Evolutionary conservation across 2,113 vertebrate genomes (phyloP).

Genomic region (Dipodomys ordii): DNA sequence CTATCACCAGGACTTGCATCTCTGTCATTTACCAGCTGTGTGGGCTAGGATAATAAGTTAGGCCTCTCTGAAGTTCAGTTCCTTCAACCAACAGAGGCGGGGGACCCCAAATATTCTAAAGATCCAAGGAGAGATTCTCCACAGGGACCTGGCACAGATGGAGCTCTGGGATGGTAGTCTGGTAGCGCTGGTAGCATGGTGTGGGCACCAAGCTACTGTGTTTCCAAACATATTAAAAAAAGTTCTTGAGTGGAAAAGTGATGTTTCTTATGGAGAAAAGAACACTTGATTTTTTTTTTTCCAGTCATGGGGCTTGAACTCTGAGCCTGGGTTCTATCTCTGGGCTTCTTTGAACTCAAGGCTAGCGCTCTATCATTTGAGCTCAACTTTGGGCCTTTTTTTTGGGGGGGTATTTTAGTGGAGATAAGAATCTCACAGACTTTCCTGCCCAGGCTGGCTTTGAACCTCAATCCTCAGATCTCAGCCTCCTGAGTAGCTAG

Average conservation of each 20-base stretch:
- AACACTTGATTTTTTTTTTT: not conserved
- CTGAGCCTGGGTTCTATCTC: no score
- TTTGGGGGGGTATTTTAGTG: no score
- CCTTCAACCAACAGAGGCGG: not conserved
- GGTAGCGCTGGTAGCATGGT: not conserved
- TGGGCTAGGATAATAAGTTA: not conserved
- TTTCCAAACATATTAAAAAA: not conserved
- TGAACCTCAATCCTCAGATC: no score
- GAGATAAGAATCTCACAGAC: no score
- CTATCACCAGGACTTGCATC: not conserved
- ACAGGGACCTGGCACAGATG: rapidly evolving
- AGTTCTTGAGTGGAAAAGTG: not conserved
- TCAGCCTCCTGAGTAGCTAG: no score
- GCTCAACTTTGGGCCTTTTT: no score
- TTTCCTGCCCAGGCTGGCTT: no score
- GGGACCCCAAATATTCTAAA: not conserved
- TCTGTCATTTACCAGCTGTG: no score
- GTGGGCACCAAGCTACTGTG: not conserved
- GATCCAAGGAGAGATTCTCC: rapidly evolving
- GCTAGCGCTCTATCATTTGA: no score
- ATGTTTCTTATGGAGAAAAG: not conserved
- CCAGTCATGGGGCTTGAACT: no score
- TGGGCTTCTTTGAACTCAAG: no score
- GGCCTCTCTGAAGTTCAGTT: not conserved
- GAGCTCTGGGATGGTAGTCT: not conserved